Conservation (phyloP, 2,113 vertebrate genomes). For the Sylvietta virens region DNA sequence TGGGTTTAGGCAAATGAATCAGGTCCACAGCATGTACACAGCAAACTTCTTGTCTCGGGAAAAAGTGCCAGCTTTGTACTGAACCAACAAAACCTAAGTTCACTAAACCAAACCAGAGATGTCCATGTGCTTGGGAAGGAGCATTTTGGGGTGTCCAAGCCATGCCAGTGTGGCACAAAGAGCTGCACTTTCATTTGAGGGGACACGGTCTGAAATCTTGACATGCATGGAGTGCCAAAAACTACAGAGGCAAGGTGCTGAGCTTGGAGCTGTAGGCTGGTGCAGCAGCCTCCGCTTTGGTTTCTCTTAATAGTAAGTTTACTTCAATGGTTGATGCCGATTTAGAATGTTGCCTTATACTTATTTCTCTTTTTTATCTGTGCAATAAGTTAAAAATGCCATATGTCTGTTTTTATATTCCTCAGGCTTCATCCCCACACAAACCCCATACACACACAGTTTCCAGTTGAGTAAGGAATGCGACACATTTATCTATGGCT, state of each 20-base stretch:
- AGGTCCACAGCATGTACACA: not conserved
- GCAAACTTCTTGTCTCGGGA: not conserved
- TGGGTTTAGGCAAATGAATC: not conserved
- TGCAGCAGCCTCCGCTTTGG: not conserved
- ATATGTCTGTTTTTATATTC: slow-evolving; percentile 64
- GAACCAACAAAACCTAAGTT: not conserved
- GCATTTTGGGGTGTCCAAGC: not conserved
- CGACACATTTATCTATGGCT: slow-evolving; percentile 49
- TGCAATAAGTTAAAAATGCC: slow-evolving; percentile 56
- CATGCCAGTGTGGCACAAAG: not conserved
- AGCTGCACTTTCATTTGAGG: not conserved
- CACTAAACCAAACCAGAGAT: not conserved
- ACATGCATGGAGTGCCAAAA: not conserved
- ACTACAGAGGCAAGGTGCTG: not conserved
- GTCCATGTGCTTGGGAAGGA: not conserved
- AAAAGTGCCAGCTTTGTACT: not conserved
- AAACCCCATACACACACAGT: not conserved
- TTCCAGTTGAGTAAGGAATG: slow-evolving; percentile 60
- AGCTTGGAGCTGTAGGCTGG: not conserved
- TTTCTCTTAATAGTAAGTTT: slow-evolving; percentile 11
- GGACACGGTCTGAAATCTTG: not conserved
- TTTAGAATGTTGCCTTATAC: slow-evolving; percentile 18
- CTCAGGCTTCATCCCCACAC: slow-evolving; percentile 31
- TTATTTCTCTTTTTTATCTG: slow-evolving; percentile 53
- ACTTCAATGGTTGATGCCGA: slow-evolving; percentile 4